Percentiles rank a stretch among this genome's conserved stretches.
phyloP scores from a whole-genome alignment of 30 jellyfish, hydroid and myxozoan species.

The Hydra vulgaris region DNA sequence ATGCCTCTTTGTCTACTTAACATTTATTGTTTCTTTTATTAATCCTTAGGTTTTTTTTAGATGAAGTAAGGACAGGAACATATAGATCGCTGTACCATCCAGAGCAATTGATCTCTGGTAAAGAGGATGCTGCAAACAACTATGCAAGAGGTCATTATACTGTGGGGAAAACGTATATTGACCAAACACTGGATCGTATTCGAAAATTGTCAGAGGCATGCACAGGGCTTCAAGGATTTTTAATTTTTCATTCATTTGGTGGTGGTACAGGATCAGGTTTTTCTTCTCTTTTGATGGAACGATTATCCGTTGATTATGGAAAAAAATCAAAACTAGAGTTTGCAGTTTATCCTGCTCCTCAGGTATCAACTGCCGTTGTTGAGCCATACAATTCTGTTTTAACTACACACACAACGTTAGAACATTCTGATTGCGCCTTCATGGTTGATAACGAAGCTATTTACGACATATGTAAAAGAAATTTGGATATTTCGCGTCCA shows the following conservation, averaged over 20 bases:
- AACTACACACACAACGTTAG: constrained; percentile 85
- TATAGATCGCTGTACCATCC: constrained; percentile 74
- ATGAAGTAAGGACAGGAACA: constrained; percentile 86
- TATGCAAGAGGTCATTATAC: constrained; percentile 96
- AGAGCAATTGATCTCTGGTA: constrained; percentile 78
- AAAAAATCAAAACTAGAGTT: constrained; percentile 85
- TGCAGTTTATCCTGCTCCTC: constrained; percentile 97
- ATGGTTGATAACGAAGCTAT: constrained; percentile 94
- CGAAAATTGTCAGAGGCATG: constrained; percentile 87
- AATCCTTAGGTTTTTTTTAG: constrained; percentile 33
- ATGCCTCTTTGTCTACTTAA: no score
- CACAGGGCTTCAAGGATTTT: constrained; percentile 91
- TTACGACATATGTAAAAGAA: constrained; percentile 78
- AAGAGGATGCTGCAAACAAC: constrained; percentile 97
- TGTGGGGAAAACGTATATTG: constrained; percentile 65
- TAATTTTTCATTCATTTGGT: constrained; percentile 85
- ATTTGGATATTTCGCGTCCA: constrained; percentile 90
- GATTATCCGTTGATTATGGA: constrained; percentile 79
- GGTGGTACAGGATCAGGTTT: constrained; percentile 99
- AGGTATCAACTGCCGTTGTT: constrained; percentile 89
- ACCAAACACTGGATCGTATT: constrained; percentile 63
- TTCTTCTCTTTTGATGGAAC: constrained; percentile 85
- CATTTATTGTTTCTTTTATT: no score
- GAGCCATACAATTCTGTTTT: constrained; percentile 94
- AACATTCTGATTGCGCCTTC: constrained; percentile 84